Evolutionary conservation across 2,113 vertebrate genomes (phyloP).

Genomic region (Rhinopomastus cyanomelas): DNA sequence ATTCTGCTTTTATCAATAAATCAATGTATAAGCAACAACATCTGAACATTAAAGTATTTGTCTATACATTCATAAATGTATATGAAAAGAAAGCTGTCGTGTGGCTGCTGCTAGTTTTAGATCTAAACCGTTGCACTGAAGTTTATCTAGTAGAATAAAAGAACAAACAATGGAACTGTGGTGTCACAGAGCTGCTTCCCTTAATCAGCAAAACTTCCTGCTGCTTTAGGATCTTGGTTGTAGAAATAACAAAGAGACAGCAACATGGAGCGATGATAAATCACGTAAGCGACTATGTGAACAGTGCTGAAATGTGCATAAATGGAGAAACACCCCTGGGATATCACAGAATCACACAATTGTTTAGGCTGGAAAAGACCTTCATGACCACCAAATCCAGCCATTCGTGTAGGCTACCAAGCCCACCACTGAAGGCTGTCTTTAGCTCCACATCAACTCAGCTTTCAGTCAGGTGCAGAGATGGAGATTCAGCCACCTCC

Average conservation of each 20-base stretch:
- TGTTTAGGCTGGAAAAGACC: too few species aligned
- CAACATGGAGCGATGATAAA: background rate
- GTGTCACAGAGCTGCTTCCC: background rate
- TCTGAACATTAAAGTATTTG: background rate
- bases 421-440: too few species aligned
- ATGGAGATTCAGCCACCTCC: too few species aligned
- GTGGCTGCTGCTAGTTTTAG: background rate
- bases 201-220: background rate
- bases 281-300: background rate
- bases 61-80: too few species aligned
- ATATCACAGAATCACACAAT: too few species aligned
- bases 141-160: background rate
- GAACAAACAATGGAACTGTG: background rate
- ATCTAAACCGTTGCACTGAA: background rate
- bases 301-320: background rate
- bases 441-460: too few species aligned
- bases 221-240: background rate
- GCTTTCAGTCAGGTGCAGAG: too few species aligned
- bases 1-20: background rate
- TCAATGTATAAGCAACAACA: background rate
- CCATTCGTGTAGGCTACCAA: too few species aligned
- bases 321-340: background rate
- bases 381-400: too few species aligned
- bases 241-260: background rate
- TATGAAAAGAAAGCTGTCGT: background rate